Percentiles rank a stretch among this genome's conserved stretches.
Evolutionary conservation across 2,797 vertebrate genomes (phyloP).

Genomic region (Siniperca scherzeri): DNA sequence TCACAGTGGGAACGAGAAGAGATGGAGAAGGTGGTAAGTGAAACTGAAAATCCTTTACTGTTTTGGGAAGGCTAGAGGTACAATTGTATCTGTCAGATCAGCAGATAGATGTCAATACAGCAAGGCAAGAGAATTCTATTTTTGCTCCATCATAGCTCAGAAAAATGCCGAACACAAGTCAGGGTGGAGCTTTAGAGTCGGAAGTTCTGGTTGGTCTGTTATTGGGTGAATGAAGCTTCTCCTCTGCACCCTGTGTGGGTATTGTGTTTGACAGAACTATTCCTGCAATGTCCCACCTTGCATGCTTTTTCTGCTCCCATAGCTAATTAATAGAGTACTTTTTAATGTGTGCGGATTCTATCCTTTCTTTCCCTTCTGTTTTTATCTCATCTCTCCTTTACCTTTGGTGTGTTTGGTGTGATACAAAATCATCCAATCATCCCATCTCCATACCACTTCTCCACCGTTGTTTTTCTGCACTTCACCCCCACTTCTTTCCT

Average conservation of each 20-base stretch:
- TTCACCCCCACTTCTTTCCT: constrained; percentile 29
- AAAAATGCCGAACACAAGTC: constrained; percentile 9
- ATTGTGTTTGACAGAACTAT: constrained; percentile 63
- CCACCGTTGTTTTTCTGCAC: constrained; percentile 36
- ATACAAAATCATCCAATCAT: constrained; percentile 68
- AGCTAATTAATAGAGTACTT: constrained; percentile 74
- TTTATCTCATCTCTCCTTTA: constrained; percentile 38
- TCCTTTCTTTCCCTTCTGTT: constrained; percentile 75
- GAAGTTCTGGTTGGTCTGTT: constrained; percentile 42
- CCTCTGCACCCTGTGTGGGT: constrained; percentile 57
- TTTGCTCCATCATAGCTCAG: constrained; percentile 7
- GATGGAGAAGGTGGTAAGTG: constrained; percentile 94
- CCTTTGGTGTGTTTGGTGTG: constrained; percentile 78
- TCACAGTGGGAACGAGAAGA: constrained; percentile 94
- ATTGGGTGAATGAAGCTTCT: constrained; percentile 73
- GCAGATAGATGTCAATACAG: constrained; percentile 3
- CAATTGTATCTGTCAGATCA: constrained; percentile 9
- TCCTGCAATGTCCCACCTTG: constrained; percentile 73
- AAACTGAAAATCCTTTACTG: constrained; percentile 6
- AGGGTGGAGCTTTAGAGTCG: constrained; percentile 40
- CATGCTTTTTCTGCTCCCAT: constrained; percentile 80
- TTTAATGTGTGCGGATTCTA: constrained; percentile 86
- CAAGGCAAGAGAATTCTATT: background rate
- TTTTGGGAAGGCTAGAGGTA: constrained; percentile 14
- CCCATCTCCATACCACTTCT: constrained; percentile 55